Percentiles rank a stretch among this genome's conserved stretches.
Conservation (phyloP, 37 sponge, comb jelly and placozoan genomes). For the Spongilla lacustris region DNA sequence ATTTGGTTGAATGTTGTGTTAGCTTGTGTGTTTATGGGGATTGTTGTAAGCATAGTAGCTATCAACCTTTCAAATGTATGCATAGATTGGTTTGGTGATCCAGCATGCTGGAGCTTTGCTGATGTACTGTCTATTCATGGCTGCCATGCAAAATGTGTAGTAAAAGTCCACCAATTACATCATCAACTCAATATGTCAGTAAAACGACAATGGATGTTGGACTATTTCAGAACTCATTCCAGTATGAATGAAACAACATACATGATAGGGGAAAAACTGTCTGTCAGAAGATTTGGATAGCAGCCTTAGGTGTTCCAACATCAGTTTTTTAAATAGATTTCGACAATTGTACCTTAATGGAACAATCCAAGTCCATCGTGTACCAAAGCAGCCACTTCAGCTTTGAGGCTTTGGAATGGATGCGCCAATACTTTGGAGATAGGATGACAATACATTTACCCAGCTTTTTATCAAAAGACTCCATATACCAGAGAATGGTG, state of each 20-base stretch:
- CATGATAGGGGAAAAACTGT: constrained; percentile 6
- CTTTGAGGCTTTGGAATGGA: too few relatives aligned
- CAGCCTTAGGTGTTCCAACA: background rate
- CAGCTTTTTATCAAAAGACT: too few relatives aligned
- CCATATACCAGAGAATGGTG: too few relatives aligned
- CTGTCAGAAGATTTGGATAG: constrained; percentile 3
- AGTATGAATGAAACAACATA: background rate
- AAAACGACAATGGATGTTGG: background rate
- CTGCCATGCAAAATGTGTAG: background rate
- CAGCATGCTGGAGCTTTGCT: background rate
- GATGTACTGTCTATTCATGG: background rate
- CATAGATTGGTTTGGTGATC: too few relatives aligned
- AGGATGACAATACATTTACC: too few relatives aligned
- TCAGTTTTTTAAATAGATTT: background rate
- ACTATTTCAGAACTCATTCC: background rate
- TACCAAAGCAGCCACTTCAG: background rate
- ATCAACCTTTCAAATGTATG: too few relatives aligned
- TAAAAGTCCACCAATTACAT: background rate
- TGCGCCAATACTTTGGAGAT: too few relatives aligned
- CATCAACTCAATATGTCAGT: background rate
- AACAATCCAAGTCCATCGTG: too few relatives aligned
- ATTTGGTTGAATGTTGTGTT: too few relatives aligned
- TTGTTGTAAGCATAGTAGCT: too few relatives aligned
- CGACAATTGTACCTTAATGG: constrained; percentile 2
- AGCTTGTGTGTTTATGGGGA: too few relatives aligned